phyloP scores from a whole-genome alignment of 2,888 invertebrate genomes.

The Halictus quadricinctus region DNA sequence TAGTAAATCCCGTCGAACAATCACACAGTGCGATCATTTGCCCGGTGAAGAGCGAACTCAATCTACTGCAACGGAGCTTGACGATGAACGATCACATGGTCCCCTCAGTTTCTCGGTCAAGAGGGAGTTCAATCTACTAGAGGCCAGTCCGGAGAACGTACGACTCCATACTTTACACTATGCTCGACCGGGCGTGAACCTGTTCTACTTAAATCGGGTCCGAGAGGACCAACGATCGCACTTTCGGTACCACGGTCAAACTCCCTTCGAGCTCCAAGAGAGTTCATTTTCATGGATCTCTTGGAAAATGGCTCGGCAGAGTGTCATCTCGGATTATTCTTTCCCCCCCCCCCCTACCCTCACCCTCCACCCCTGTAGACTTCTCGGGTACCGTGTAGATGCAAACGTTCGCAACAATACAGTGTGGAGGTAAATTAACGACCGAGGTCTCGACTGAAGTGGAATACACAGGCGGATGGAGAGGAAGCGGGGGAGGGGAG shows the following conservation, averaged over 20 bases:
- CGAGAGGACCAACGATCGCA: background rate
- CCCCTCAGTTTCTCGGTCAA: background rate
- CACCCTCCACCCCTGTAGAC: background rate
- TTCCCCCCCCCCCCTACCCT: background rate
- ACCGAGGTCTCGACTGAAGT: conserved; percentile 35
- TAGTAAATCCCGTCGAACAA: background rate
- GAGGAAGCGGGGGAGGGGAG: background rate
- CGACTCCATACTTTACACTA: background rate
- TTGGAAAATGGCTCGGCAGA: background rate
- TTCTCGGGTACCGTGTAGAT: conserved; percentile 25
- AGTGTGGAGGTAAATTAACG: conserved; percentile 69
- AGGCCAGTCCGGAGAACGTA: background rate
- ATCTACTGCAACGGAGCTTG: conserved; percentile 4
- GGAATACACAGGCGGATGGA: background rate
- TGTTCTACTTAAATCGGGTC: background rate
- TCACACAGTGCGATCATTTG: background rate
- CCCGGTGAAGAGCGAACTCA: background rate
- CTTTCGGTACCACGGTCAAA: background rate
- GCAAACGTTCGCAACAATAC: conserved; percentile 45
- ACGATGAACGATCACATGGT: conserved; percentile 8
- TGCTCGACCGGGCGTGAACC: background rate
- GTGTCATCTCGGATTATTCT: background rate
- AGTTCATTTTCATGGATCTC: background rate
- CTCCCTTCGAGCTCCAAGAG: background rate
- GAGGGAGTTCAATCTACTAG: conserved; percentile 12